Percentiles rank a stretch among this genome's conserved stretches.
Conservation (phyloP, 2,113 vertebrate genomes). For the Plotosus lineatus region DNA sequence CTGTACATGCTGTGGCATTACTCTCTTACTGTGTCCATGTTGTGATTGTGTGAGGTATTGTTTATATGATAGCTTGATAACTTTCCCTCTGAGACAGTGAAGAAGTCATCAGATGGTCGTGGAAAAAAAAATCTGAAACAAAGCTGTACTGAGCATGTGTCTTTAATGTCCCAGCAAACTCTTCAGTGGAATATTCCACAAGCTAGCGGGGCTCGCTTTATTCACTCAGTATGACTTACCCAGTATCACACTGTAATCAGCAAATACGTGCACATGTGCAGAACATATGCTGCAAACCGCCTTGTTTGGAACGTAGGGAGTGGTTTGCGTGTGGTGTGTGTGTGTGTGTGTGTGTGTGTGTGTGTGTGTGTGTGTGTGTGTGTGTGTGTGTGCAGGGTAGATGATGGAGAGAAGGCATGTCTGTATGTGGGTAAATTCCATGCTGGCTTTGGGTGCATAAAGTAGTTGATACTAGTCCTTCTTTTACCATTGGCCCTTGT, state of each 20-base stretch:
- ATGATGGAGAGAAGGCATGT: neutral
- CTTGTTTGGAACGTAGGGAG: slow-evolving; percentile 19
- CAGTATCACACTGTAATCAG: slow-evolving; percentile 34
- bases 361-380: neutral
- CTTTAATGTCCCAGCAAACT: slow-evolving; percentile 14
- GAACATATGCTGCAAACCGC: slow-evolving; percentile 41
- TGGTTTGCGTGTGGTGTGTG: slow-evolving; percentile 29
- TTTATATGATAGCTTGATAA: neutral
- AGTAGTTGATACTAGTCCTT: slow-evolving; percentile 1
- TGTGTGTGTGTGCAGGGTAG: neutral
- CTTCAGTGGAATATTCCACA: slow-evolving; percentile 35
- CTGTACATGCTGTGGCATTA: no score
- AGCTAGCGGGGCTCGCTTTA: neutral
- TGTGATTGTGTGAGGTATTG: neutral
- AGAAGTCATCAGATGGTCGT: neutral
- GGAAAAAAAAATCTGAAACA: neutral
- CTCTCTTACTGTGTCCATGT: neutral
- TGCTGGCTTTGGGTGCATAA: neutral
- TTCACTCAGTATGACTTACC: slow-evolving; percentile 24
- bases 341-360: slow-evolving; percentile 13
- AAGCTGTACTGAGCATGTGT: slow-evolving; percentile 11
- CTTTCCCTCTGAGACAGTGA: neutral
- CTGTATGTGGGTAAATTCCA: slow-evolving; percentile 18
- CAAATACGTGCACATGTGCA: slow-evolving; percentile 44
- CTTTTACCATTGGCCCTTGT: neutral